Conservation (phyloP, 2,888 invertebrate genomes). For the Caenorhabditis panamensis region DNA sequence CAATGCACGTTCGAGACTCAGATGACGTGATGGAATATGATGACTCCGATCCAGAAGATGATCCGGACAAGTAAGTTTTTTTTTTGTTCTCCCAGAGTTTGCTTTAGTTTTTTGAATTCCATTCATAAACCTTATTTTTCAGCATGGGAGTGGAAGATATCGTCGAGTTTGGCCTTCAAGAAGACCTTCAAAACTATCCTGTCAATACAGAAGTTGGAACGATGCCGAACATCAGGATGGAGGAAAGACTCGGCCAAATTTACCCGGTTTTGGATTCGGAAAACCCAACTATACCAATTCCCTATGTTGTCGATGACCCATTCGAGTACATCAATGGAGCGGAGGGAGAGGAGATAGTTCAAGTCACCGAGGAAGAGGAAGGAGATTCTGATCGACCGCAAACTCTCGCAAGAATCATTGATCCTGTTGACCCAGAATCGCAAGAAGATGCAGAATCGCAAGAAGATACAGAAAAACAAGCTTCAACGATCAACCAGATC, state of each 20-base stretch:
- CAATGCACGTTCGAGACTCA: too few species aligned
- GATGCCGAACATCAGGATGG: neutral
- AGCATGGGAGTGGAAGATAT: neutral
- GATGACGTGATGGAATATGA: too few species aligned
- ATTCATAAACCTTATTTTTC: too few species aligned
- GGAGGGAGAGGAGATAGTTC: neutral
- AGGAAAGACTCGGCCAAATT: constrained; percentile 1
- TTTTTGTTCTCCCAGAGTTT: neutral
- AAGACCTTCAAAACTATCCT: neutral
- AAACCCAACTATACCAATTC: neutral
- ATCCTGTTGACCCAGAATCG: too few species aligned
- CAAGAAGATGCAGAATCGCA: too few species aligned
- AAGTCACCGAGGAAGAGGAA: too few species aligned
- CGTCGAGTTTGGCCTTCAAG: neutral
- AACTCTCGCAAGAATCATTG: too few species aligned
- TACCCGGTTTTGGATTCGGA: neutral
- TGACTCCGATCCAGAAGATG: neutral
- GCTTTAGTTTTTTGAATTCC: too few species aligned
- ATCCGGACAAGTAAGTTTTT: neutral
- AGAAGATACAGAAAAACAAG: too few species aligned
- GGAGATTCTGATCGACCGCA: too few species aligned
- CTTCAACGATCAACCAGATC: too few species aligned
- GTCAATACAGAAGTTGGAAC: neutral
- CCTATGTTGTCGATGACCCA: neutral
- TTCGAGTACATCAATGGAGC: neutral